A percentile compares a stretch with the other conserved stretches of the same genome.
Conservation (phyloP, 1,140 invertebrate species). For the Bursaphelenchus mucronatus region DNA sequence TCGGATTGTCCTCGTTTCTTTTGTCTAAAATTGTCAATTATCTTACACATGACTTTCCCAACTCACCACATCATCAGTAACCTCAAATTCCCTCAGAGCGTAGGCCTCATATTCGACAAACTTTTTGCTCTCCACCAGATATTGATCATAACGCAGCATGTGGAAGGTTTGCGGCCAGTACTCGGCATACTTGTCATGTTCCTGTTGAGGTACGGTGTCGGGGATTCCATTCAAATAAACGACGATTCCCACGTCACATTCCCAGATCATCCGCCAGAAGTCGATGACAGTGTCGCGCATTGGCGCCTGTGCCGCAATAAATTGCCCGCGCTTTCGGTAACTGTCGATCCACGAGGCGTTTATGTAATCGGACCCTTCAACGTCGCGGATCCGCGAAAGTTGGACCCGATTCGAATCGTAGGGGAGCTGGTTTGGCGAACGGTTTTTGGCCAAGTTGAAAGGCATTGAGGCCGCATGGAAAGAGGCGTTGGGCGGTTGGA, state of each 20-base stretch:
- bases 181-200: constrained; percentile 87
- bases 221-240: constrained; percentile 73
- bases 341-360: constrained; percentile 96
- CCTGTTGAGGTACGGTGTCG: constrained; percentile 6
- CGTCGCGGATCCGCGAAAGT: constrained; percentile 74
- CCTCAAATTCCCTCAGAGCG: constrained; percentile 27
- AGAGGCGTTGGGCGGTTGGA: constrained; percentile 81
- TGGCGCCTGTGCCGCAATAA: constrained; percentile 96
- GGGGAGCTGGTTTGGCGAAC: constrained; percentile 91
- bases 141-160: constrained; percentile 85
- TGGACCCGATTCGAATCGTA: constrained; percentile 90
- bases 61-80: constrained; percentile 23
- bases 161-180: constrained; percentile 98
- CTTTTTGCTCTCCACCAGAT: constrained; percentile 92
- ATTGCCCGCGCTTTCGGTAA: constrained; percentile 70
- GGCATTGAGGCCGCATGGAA: constrained; percentile 79
- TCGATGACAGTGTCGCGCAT: constrained; percentile 90
- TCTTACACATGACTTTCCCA: constrained; percentile 7
- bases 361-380: constrained; percentile 96
- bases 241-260: constrained; percentile 97
- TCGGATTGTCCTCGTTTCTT: constrained; percentile 86
- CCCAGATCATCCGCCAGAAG: constrained; percentile 99
- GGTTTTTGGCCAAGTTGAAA: constrained; percentile 95
- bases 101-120: constrained; percentile 66
- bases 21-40: constrained; percentile 68